Base-by-base conservation (phyloP, 2,797 vertebrate species). In the Erpetoichthys calabaricus region DNA sequence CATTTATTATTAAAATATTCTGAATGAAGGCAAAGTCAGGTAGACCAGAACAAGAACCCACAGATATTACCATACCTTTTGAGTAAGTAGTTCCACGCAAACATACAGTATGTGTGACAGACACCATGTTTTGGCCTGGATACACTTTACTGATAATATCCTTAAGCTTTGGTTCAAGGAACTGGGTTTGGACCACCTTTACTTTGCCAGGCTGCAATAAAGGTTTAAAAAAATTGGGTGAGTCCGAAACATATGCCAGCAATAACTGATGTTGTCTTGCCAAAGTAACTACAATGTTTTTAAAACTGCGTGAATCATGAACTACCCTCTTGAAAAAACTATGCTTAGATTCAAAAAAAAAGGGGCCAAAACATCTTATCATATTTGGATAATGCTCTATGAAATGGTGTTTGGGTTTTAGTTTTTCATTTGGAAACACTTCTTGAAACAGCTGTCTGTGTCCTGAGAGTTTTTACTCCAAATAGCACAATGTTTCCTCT, bases 21-120 rank as follows among this genome's bases (percentile, higher is more conserved):
- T 59, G 53, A 55, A 67, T 62, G 63, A 57, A 50, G 7, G 57
- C 49, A 62, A 67, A 67, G 45, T 67, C 58, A 7, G 63, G 59
- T 2, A 63, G 59, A 5, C 61, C 59, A 57, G 47, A 44, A 59
- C 53, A 42, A 47, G 7, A 52, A 4, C 64, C 60, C 62, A 57
- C 2, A 43, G 60, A 57, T 3, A 69, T 42, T 53, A 65, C 61
- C 63, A 67, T 69, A 10, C 60, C 63, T 56, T 55, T 10, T n/a
- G 54, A 7, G 9, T 67, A 69, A 41, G 43, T 42, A 42, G 63
- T 67, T 7, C 55, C 57, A 61, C 63, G 42, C 7, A 64, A 51
- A 4, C 8, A 25, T 44, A 42, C 59, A 55, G 42, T 50, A 41
- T 59, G 10, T 2, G 63, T 6, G 7, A 62, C 56, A 44, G 60